Evolutionary conservation across 1,140 invertebrate species (phyloP), one percentile per base, ranked within the genome.

Genomic region (Pogonognathellus flavescens): DNA sequence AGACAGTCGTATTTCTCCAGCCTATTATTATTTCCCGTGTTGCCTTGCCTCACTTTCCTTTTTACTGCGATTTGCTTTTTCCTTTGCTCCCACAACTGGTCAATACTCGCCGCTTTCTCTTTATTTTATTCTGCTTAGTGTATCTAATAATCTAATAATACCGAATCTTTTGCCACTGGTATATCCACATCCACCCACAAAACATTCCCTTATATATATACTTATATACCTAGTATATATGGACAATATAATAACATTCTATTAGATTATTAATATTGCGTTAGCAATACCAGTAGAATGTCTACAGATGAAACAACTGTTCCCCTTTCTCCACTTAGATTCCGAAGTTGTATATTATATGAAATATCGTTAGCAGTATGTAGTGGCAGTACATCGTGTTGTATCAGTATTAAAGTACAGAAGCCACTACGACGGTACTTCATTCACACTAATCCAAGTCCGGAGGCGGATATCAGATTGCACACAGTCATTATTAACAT

Each of bases 361-460:
- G 31, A 41, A 41, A 41, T 41, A 6, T 41, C 31, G 31, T 41
- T 41, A 41, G 31, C 31, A 41, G n/a, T n/a, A n/a, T n/a, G n/a
- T n/a, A n/a, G n/a, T n/a, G n/a, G 31, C 31, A 41, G 1, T 41
- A 41, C 2, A 41, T 41, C 6, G 31, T 41, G 31, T 41, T 41
- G 6, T 41, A 41, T 41, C 2, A 41, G 31, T 41, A 41, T 41
- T 41, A 6, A 41, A 41, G 31, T 41, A 41, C 31, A 41, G n/a
- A n/a, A n/a, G n/a, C n/a, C 31, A 66, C 25, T 13, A 25, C 20
- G 9, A 66, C 20, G 22, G 11, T 25, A 66, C 62, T 25, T 25
- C 9, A 25, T 25, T 66, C 62, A 66, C 22, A 31, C 62, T 66
- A 66, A 66, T 66, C 62, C 62, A 25, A 66, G 22, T 13, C 25